Evolutionary conservation across 2,888 invertebrate genomes (phyloP), one percentile per base, ranked within the genome.

Genomic region (Temnothorax unifasciatus): DNA sequence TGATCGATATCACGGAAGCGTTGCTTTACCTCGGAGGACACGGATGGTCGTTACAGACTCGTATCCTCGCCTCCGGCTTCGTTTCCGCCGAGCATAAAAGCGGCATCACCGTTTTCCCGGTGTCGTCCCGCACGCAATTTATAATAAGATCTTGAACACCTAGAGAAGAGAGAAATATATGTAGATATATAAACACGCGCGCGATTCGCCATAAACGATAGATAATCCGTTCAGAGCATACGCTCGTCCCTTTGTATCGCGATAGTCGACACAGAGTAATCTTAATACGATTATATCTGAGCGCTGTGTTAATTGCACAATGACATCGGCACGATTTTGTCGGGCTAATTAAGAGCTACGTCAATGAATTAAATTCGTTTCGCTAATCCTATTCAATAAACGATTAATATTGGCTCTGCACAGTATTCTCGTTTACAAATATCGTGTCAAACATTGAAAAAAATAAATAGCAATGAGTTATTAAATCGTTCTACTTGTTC

Each of bases 31-130:
- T 96, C 0, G 99, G 99, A 2, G 99, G 99, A 93, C 99, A 99
- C 0, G 99, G 98, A 86, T 98, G 97, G 92, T 99, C 99, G 94
- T 99, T 99, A 95, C 99, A 99, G 0, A 98, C 98, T 92, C 98
- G 96, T 50, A 98, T 98, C 85, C 98, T 96, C 71, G 98, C 97
- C 94, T 99, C 98, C 0, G 99, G 99, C 93, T 98, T 98, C 0
- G 97, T 97, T 90, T 98, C 97, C 0, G 97, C 97, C 50, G 98
- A 97, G 92, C 99, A 99, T 94, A 98, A 96, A 93, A 97, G 97
- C 0, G 98, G 98, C 8, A 97, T 98, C 0, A 98, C 98, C 3
- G 98, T 97, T 92, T 98, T 97, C 13, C 97, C 97, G 84, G 97
- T 98, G 93, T 98, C 98, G 91, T 98, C 98, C 85, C 98, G 96